Evolutionary conservation across 2,888 invertebrate genomes (phyloP).

Genomic region (Cryptocephalus moraei): DNA sequence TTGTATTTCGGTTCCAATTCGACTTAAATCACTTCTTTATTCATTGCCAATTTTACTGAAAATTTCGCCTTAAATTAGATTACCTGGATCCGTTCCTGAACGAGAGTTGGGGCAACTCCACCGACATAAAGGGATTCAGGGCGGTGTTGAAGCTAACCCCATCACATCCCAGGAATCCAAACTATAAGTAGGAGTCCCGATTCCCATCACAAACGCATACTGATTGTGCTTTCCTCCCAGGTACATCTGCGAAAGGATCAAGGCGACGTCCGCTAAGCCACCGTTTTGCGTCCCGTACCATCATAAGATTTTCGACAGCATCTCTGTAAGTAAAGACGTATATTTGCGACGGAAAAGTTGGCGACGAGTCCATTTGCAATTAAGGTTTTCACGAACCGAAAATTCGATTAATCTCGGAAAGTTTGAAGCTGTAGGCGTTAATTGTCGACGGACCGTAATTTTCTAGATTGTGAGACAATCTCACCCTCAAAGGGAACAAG

Average conservation of each 20-base stretch:
- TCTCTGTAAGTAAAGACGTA: constrained; percentile 46
- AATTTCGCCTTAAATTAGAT: constrained; percentile 39
- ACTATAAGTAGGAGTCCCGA: constrained; percentile 51
- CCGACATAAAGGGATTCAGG: constrained; percentile 60
- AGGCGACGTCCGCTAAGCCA: constrained; percentile 55
- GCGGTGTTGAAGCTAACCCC: constrained; percentile 73
- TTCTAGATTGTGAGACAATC: too few species aligned
- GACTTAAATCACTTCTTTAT: too few species aligned
- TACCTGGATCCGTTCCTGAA: constrained; percentile 60
- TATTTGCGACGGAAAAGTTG: too few species aligned
- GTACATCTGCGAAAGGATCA: constrained; percentile 58
- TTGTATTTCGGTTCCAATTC: too few species aligned
- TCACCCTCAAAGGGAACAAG: too few species aligned
- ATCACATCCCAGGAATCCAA: constrained; percentile 63
- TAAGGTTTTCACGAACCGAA: too few species aligned
- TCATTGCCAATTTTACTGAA: too few species aligned
- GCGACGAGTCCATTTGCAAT: too few species aligned
- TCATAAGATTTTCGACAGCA: constrained; percentile 59
- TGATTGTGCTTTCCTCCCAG: constrained; percentile 32
- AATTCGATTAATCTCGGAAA: too few species aligned
- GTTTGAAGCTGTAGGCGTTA: too few species aligned
- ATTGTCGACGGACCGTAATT: too few species aligned
- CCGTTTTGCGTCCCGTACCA: constrained; percentile 75
- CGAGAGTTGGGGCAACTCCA: constrained; percentile 39
- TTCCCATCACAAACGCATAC: not conserved